phyloP scores from a whole-genome alignment of 2,888 invertebrate species.

The Idaea biselata region DNA sequence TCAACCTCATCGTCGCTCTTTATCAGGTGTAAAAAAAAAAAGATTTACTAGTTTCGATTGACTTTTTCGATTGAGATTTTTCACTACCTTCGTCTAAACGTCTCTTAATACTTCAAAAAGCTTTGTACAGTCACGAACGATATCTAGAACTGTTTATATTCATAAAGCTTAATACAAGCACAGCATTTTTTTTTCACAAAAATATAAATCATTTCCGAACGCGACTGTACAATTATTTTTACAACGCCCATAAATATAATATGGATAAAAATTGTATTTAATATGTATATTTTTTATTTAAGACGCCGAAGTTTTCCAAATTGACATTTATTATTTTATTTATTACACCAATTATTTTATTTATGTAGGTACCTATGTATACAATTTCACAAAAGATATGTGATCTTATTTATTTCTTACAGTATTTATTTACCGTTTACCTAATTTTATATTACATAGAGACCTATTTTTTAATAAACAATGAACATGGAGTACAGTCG shows the following conservation, averaged over 20 bases:
- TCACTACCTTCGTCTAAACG: background rate
- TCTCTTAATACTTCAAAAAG: conserved; percentile 49
- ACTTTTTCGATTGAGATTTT: too few relatives aligned
- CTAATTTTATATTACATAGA: conserved; percentile 15
- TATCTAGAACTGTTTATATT: conserved; percentile 12
- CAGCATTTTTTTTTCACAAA: conserved; percentile 43
- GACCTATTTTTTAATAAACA: conserved; percentile 5
- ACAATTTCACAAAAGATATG: conserved; percentile 54
- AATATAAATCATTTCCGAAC: conserved; percentile 57
- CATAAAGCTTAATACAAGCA: conserved; percentile 58
- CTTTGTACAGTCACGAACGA: conserved; percentile 34
- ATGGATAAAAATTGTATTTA: conserved; percentile 34
- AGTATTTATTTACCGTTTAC: conserved; percentile 15
- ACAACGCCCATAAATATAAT: too few relatives aligned
- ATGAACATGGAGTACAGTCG: background rate
- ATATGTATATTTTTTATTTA: conserved; percentile 36
- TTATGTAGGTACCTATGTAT: conserved; percentile 16
- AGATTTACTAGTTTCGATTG: too few relatives aligned
- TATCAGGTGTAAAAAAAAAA: too few relatives aligned
- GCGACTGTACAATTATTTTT: conserved; percentile 51
- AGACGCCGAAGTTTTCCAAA: conserved; percentile 39
- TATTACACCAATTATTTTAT: conserved; percentile 7
- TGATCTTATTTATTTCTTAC: conserved; percentile 37
- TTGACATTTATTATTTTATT: conserved; percentile 40
- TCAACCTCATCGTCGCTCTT: too few relatives aligned